Evolutionary conservation across 2,888 invertebrate species (phyloP).

Genomic region (Ophion ellenae): DNA sequence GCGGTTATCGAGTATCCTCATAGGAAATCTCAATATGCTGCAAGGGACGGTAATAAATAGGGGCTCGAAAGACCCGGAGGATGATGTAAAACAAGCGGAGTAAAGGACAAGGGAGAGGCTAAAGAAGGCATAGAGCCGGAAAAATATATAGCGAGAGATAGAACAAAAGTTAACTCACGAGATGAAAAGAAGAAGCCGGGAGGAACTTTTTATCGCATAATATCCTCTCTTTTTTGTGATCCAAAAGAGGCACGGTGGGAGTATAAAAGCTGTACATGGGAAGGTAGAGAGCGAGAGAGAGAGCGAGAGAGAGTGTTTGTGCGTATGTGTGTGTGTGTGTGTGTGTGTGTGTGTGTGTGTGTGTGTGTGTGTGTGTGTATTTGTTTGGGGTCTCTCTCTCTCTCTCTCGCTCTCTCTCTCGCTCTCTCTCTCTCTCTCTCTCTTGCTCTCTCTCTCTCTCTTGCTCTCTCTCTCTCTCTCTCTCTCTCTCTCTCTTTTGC

Average conservation of each 20-base stretch:
- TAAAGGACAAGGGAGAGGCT: background rate
- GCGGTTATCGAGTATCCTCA: constrained; percentile 18
- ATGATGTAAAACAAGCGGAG: constrained; percentile 12
- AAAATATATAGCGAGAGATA: constrained; percentile 30
- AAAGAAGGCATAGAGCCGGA: background rate
- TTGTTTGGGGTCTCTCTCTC: no score
- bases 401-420: no score
- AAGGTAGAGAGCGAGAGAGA: constrained; percentile 19
- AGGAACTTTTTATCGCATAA: constrained; percentile 56
- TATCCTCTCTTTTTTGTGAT: constrained; percentile 44
- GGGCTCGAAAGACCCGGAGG: constrained; percentile 22
- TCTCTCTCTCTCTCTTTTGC: no score
- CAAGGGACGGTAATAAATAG: constrained; percentile 8
- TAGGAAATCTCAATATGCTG: constrained; percentile 10
- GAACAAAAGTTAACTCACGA: constrained; percentile 52
- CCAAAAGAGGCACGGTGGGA: no score
- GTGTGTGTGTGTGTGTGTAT: no score
- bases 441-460: no score
- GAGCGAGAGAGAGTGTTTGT: constrained; percentile 41
- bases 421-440: no score
- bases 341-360: no score
- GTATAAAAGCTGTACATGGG: constrained; percentile 1
- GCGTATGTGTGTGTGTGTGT: no score
- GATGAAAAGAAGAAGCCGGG: constrained; percentile 48
- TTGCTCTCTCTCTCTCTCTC: no score